A percentile compares a stretch with the other conserved stretches of the same genome.
phyloP scores from a whole-genome alignment of 1,140 invertebrate species.

The Trachymyrmex septentrionalis region DNA sequence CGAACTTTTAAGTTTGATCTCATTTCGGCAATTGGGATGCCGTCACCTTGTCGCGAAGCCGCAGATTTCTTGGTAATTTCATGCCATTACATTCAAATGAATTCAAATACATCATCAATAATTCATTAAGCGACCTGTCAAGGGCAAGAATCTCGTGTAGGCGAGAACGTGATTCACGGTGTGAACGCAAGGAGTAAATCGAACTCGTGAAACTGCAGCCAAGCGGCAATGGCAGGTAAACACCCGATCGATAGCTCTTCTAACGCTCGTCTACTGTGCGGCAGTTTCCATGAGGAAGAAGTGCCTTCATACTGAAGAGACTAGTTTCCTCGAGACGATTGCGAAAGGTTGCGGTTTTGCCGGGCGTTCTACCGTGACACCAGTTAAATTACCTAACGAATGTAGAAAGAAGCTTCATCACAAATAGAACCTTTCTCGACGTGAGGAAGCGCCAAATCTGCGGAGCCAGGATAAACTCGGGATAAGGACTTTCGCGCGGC shows the following conservation, averaged over 20 bases:
- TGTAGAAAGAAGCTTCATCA: neutral
- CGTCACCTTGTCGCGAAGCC: neutral
- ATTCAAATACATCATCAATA: conserved; percentile 71
- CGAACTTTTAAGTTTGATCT: neutral
- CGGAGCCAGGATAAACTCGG: neutral
- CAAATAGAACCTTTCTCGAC: neutral
- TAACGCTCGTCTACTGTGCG: neutral
- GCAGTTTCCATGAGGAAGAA: conserved; percentile 1
- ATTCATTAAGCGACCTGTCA: conserved; percentile 72
- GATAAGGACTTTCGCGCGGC: neutral
- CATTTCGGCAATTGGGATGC: neutral
- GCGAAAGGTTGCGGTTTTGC: conserved; percentile 6
- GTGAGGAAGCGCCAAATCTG: neutral
- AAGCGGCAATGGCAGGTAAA: neutral
- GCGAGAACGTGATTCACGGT: conserved; percentile 56
- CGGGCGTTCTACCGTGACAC: neutral
- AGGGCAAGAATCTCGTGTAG: conserved; percentile 65
- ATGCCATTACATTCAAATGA: conserved; percentile 73
- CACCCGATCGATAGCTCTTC: conserved; percentile 36
- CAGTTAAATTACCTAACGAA: neutral
- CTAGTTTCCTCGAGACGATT: neutral
- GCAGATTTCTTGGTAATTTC: conserved; percentile 52
- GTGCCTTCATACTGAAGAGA: neutral
- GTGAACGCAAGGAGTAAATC: conserved; percentile 1
- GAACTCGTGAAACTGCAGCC: neutral